A percentile compares a stretch with the other conserved stretches of the same genome.
These are phyloP conservation scores for Mugil cephalus DNA, from an alignment of 2,113 vertebrate species.

Conservation along the genomic window DNA sequence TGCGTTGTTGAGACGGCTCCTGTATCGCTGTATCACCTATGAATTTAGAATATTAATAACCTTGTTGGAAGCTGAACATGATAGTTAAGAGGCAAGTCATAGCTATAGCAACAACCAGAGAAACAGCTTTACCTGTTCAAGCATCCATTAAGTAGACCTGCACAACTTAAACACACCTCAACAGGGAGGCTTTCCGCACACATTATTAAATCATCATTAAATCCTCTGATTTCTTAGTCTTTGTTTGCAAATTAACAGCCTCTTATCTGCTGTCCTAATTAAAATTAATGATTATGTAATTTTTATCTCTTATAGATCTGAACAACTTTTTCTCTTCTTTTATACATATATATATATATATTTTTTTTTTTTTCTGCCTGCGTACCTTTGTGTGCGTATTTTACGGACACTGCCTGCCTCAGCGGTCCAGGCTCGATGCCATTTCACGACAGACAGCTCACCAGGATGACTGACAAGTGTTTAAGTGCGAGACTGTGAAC, in stretches of 20 bases:
- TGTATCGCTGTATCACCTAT: too few species aligned
- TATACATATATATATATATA: constrained; percentile 31
- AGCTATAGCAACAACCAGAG: too few species aligned
- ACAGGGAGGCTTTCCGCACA: constrained; percentile 3
- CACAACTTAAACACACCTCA: constrained; percentile 12
- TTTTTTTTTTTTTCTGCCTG: constrained; percentile 3
- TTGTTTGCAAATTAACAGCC: constrained; percentile 29
- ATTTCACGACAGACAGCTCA: constrained; percentile 58
- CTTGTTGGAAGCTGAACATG: background rate
- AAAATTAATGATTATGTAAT: constrained; percentile 39
- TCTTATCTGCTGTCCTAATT: constrained; percentile 45
- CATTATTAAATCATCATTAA: constrained; percentile 26
- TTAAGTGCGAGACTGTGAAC: constrained; percentile 46
- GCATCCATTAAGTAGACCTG: background rate
- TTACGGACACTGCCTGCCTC: constrained; percentile 37
- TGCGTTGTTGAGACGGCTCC: too few species aligned
- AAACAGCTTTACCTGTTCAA: too few species aligned
- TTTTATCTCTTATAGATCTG: constrained; percentile 42
- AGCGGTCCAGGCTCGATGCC: constrained; percentile 28
- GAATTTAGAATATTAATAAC: constrained; percentile 6
- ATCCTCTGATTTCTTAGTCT: constrained; percentile 8
- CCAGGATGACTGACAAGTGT: constrained; percentile 53
- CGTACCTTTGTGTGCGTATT: constrained; percentile 22
- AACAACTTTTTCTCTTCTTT: constrained; percentile 26
- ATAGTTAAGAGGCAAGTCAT: too few species aligned